Evolutionary conservation across 2,113 vertebrate genomes (phyloP).

Genomic region (Ursus arctos): DNA sequence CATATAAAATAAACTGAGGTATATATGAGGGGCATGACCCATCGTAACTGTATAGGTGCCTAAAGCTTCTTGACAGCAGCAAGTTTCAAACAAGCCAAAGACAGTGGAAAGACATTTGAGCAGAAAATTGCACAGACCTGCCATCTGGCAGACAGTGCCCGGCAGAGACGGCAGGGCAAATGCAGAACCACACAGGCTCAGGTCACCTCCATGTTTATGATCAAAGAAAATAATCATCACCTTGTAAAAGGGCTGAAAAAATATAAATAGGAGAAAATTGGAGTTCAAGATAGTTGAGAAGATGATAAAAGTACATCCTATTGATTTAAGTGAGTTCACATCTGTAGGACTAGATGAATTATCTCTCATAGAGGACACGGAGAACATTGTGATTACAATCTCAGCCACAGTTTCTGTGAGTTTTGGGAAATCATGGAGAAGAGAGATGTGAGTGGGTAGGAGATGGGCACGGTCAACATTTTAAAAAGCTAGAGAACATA

Average conservation of each 20-base stretch:
- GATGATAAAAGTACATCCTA: conserved; percentile 52
- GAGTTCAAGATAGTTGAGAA: conserved; percentile 13
- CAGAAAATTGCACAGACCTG: not conserved
- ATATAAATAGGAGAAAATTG: conserved; percentile 67
- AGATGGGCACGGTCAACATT: not conserved
- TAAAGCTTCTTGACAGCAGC: not conserved
- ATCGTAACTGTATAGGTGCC: accelerated
- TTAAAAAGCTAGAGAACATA: not conserved
- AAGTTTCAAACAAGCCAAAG: not conserved
- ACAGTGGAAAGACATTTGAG: not conserved
- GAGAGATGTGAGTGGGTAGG: not conserved
- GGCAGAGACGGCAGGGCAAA: not conserved
- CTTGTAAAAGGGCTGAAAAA: conserved; percentile 22
- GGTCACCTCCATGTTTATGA: not conserved
- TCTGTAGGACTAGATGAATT: not conserved
- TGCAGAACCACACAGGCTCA: not conserved
- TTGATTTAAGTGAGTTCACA: conserved; percentile 28
- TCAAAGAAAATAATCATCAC: conserved; percentile 61
- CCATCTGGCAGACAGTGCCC: not conserved
- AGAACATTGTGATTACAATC: not conserved
- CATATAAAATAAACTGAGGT: not conserved
- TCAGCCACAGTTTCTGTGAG: not conserved
- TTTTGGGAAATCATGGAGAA: not conserved
- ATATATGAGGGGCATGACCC: not conserved
- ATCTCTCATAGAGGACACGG: not conserved